Conservation (phyloP, 2,888 invertebrate genomes). For the Gnatocerus cornutus region DNA sequence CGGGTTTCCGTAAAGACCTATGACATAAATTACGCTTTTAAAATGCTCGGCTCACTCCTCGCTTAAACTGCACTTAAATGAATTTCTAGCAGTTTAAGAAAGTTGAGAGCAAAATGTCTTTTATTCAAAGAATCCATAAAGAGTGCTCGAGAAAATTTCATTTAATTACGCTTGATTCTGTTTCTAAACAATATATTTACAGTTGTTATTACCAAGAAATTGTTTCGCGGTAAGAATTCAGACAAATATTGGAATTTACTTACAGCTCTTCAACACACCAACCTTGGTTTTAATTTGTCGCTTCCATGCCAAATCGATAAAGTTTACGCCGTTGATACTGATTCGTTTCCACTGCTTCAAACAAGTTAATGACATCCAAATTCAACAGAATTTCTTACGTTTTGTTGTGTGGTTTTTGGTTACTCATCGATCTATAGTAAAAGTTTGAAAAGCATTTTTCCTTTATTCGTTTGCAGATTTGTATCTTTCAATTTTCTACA, state of each 20-base stretch:
- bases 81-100: conserved; percentile 32
- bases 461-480: too few relatives aligned
- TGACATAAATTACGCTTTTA: conserved; percentile 44
- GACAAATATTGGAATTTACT: conserved; percentile 32
- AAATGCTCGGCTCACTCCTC: conserved; percentile 31
- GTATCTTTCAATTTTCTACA: too few relatives aligned
- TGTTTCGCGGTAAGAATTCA: conserved; percentile 19
- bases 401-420: neutral
- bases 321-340: conserved; percentile 21
- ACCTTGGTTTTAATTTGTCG: conserved; percentile 24
- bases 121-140: conserved; percentile 21
- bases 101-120: conserved; percentile 17
- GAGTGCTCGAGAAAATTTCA: conserved; percentile 20
- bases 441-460: too few relatives aligned
- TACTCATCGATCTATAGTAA: neutral
- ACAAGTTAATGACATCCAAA: conserved; percentile 14
- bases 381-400: conserved; percentile 2
- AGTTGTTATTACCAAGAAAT: conserved; percentile 21
- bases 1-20: conserved; percentile 28
- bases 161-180: conserved; percentile 23
- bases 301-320: conserved; percentile 18
- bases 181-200: conserved; percentile 18
- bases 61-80: conserved; percentile 34
- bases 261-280: conserved; percentile 9
- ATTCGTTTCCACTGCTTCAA: conserved; percentile 26